Evolutionary conservation across 1,140 invertebrate species (phyloP).

Genomic region (Pseudomyrmex concolor): DNA sequence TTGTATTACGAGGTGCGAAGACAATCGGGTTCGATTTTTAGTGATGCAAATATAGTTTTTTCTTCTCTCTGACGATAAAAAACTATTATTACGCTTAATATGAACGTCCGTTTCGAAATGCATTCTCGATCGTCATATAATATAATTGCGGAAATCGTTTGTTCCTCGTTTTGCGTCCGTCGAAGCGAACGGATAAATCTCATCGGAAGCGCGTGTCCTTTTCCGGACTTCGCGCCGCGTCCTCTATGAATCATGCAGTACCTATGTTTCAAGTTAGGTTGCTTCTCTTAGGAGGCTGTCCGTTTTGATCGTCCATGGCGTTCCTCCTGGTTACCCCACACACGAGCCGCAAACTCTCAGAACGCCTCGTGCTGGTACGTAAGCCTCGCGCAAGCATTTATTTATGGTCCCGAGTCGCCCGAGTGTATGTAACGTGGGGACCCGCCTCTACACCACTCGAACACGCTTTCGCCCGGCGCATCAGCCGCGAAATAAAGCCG

Average conservation of each 20-base stretch:
- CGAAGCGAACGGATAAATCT: slow-evolving; percentile 66
- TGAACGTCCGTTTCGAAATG: slow-evolving; percentile 2
- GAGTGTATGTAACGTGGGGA: slow-evolving; percentile 76
- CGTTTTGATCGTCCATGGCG: slow-evolving; percentile 80
- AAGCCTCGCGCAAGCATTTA: slow-evolving; percentile 82
- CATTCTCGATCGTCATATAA: slow-evolving; percentile 8
- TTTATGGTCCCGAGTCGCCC: slow-evolving; percentile 82
- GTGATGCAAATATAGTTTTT: not conserved
- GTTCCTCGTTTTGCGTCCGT: slow-evolving; percentile 57
- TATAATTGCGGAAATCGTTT: slow-evolving; percentile 48
- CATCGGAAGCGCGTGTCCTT: slow-evolving; percentile 66
- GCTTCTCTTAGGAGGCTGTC: slow-evolving; percentile 81
- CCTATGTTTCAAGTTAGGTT: slow-evolving; percentile 71
- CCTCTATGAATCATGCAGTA: slow-evolving; percentile 80
- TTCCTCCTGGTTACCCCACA: slow-evolving; percentile 81
- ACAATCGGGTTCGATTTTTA: not conserved
- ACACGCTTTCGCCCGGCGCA: slow-evolving; percentile 69
- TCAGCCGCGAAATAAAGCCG: slow-evolving; percentile 77
- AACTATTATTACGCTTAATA: too few species aligned
- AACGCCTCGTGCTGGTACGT: slow-evolving; percentile 72
- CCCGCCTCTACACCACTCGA: slow-evolving; percentile 75
- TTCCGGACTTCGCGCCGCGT: slow-evolving; percentile 50
- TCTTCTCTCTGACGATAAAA: not conserved
- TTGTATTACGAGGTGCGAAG: not conserved
- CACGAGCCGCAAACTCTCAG: slow-evolving; percentile 72